Conservation (phyloP, 2,888 invertebrate species). For the Amphipoea oculea region DNA sequence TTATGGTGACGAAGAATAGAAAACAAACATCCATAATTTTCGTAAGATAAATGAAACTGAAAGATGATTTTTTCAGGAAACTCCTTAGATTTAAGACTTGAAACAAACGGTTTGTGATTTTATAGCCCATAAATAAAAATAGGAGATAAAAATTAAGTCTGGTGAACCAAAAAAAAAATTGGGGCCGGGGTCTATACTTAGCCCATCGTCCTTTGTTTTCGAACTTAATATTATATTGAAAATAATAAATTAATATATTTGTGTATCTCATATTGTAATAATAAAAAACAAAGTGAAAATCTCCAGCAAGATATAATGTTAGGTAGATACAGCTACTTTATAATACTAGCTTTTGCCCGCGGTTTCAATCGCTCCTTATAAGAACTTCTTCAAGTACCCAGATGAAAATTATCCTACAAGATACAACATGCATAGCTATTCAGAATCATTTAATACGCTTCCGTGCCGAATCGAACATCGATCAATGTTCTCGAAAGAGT, state of each 20-base stretch:
- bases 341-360: not conserved
- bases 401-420: not conserved
- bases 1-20: too few species aligned
- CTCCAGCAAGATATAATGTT: not conserved
- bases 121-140: not conserved
- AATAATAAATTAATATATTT: constrained; percentile 12
- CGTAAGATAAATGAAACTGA: too few species aligned
- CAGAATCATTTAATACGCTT: too few species aligned
- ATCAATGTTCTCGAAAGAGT: not conserved
- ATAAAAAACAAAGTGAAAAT: constrained; percentile 6
- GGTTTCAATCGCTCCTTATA: not conserved
- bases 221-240: not conserved
- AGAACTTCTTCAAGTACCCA: too few species aligned
- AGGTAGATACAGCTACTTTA: not conserved
- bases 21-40: too few species aligned
- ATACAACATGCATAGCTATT: too few species aligned
- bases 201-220: not conserved
- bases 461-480: not conserved
- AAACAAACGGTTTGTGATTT: not conserved
- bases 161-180: not conserved
- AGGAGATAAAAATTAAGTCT: not conserved
- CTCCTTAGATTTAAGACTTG: too few species aligned
- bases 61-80: too few species aligned
- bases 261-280: not conserved
- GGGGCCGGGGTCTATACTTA: not conserved